phyloP scores from a whole-genome alignment of 2,797 vertebrate species.

The Numenius phaeopus region DNA sequence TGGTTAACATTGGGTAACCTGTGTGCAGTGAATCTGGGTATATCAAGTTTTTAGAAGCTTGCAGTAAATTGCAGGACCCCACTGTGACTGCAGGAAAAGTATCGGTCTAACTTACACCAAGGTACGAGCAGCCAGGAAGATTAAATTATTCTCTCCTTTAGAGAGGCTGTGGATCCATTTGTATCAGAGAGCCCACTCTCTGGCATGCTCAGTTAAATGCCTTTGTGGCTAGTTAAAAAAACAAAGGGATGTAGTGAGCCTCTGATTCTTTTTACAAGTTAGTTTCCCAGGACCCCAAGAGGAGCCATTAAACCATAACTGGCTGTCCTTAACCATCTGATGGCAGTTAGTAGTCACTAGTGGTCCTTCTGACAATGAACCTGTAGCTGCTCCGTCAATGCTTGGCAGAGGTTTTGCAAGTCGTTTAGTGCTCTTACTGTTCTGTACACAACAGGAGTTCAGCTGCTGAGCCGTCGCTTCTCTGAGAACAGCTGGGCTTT shows the following conservation, averaged over 20 bases:
- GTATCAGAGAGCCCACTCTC: neutral
- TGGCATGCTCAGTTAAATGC: neutral
- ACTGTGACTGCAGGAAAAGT: neutral
- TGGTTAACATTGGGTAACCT: neutral
- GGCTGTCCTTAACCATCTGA: conserved; percentile 32
- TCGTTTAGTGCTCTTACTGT: neutral
- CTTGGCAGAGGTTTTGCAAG: neutral
- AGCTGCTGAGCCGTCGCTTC: neutral
- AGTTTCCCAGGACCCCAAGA: conserved; percentile 44
- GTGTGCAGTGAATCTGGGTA: neutral
- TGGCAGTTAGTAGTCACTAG: conserved; percentile 59
- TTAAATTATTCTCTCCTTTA: neutral
- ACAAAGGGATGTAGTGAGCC: neutral
- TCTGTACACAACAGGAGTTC: neutral
- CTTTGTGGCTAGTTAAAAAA: conserved; percentile 9
- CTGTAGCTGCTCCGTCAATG: conserved; percentile 18
- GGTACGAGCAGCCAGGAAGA: neutral
- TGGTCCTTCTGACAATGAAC: conserved; percentile 16
- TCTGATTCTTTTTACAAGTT: conserved; percentile 30
- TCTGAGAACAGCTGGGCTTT: neutral
- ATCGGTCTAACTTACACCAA: neutral
- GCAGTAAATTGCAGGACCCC: neutral
- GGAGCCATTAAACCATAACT: conserved; percentile 20
- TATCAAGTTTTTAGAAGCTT: neutral
- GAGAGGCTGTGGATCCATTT: neutral